Evolutionary conservation across 2,113 vertebrate genomes (phyloP), one percentile per base, ranked within the genome.

Genomic region (Atractosteus spatula): DNA sequence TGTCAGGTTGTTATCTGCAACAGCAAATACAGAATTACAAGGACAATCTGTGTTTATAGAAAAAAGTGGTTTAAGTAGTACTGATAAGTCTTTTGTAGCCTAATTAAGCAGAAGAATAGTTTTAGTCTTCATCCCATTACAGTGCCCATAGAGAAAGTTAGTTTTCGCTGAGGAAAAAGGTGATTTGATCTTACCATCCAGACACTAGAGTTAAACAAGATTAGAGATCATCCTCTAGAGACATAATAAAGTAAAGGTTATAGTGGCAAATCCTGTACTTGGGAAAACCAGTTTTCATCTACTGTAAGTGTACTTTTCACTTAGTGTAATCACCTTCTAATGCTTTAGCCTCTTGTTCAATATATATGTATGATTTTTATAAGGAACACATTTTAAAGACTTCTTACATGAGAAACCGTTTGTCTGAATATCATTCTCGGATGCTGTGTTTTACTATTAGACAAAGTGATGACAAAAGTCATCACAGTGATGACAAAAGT

Each of bases 181-280:
- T 17, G 62, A 65, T 41, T 29, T 3, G 14, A 67, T 64, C 67
- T 51, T 14, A 43, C 8, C 10, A 45, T 62, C 8, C 62, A 70
- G 8, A n/a, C 73, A 17, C 3, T 51, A 65, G 16, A 47, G 74
- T 71, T 72, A 79, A 81, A 74, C 72, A 47, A 77, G 68, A 72
- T 77, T 56, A 76, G 56, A 82, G 76, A 8, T 76, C 80, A 84
- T 74, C 68, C 59, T 75, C 79, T 51, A 51, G 61, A 72, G 75
- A 72, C 67, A 78, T 69, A 10, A 76, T 78, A 77, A 59, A 81
- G 73, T 74, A 75, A 81, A 84, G 43, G 43, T 78, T 80, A 83
- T 16, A 73, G n/a, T 80, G 42, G 66, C 76, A 78, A 80, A 83
- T 71, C 54, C 44, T 77, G 78, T 71, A 74, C 73, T 55, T 43